Percentiles rank a stretch among this genome's conserved stretches.
These are phyloP conservation scores for Etia nguti DNA, from an alignment of 2,113 vertebrate species.

Conservation along the genomic window DNA sequence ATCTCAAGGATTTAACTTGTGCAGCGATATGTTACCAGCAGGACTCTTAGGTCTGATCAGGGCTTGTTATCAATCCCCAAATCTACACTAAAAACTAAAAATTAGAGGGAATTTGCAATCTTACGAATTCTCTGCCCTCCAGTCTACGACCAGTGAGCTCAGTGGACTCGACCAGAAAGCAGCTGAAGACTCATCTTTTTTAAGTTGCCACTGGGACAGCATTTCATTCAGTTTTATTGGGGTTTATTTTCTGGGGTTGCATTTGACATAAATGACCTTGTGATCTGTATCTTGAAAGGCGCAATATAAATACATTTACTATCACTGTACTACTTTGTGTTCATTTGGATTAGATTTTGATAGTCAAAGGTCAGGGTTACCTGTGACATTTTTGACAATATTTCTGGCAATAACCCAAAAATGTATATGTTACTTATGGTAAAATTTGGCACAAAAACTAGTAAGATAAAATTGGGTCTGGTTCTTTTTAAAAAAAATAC, in stretches of 20 bases:
- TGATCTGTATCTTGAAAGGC: not conserved
- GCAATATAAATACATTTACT: not conserved
- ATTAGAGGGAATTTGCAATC: not conserved
- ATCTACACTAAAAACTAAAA: not conserved
- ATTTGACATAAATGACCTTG: not conserved
- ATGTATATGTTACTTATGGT: not conserved
- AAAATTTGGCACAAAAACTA: not conserved
- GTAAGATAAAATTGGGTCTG: not conserved
- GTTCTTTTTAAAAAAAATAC: not conserved
- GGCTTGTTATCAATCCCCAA: not conserved
- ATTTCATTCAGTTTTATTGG: not conserved
- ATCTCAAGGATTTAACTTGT: not conserved
- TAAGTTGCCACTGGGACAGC: not conserved
- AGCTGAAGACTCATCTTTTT: not conserved
- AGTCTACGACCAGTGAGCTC: not conserved
- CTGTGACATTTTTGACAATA: not conserved
- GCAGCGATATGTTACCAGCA: not conserved
- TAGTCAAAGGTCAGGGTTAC: not conserved
- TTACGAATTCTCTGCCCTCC: not conserved
- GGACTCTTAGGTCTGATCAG: not conserved
- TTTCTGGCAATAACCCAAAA: not conserved
- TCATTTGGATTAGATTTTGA: not conserved
- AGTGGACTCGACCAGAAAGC: not conserved
- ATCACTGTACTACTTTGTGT: not conserved
- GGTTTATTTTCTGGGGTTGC: not conserved